phyloP scores from a whole-genome alignment of 2,888 invertebrate species.

The Sinohyriopsis cumingii region DNA sequence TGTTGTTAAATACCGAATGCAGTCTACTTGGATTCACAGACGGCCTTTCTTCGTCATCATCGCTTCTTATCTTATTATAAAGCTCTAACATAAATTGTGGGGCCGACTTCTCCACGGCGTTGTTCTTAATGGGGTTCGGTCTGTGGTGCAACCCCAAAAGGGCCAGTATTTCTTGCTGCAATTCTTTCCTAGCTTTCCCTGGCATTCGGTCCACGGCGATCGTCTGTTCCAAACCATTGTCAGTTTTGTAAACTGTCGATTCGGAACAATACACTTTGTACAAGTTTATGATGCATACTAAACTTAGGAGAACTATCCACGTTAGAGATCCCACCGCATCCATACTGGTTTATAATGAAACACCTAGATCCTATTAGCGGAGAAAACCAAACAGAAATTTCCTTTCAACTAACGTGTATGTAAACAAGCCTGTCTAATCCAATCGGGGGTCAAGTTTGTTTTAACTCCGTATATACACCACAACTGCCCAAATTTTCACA shows the following conservation, averaged over 20 bases:
- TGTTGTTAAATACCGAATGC: slow-evolving; percentile 44
- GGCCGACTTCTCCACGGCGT: slow-evolving; percentile 74
- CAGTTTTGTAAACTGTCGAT: slow-evolving; percentile 71
- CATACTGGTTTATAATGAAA: too few species aligned
- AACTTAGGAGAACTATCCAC: too few species aligned
- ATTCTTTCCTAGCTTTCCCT: slow-evolving; percentile 83
- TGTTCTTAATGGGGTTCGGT: slow-evolving; percentile 74
- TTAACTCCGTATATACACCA: too few species aligned
- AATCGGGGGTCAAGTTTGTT: too few species aligned
- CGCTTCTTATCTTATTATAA: slow-evolving; percentile 83
- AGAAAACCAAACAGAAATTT: too few species aligned
- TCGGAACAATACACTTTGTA: too few species aligned
- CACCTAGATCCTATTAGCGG: too few species aligned
- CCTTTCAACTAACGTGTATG: too few species aligned
- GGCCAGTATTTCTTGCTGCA: slow-evolving; percentile 91
- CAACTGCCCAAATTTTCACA: too few species aligned
- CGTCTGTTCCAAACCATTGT: slow-evolving; percentile 85
- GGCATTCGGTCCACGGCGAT: slow-evolving; percentile 85
- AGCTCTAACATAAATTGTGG: slow-evolving; percentile 91
- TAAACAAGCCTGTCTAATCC: too few species aligned
- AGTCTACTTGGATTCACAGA: slow-evolving; percentile 39
- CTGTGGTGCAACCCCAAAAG: slow-evolving; percentile 89
- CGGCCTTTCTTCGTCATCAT: slow-evolving; percentile 53
- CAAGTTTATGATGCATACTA: too few species aligned
- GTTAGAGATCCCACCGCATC: too few species aligned